Base-by-base conservation (phyloP, 2,888 invertebrate genomes). In the Tillus elongatus region DNA sequence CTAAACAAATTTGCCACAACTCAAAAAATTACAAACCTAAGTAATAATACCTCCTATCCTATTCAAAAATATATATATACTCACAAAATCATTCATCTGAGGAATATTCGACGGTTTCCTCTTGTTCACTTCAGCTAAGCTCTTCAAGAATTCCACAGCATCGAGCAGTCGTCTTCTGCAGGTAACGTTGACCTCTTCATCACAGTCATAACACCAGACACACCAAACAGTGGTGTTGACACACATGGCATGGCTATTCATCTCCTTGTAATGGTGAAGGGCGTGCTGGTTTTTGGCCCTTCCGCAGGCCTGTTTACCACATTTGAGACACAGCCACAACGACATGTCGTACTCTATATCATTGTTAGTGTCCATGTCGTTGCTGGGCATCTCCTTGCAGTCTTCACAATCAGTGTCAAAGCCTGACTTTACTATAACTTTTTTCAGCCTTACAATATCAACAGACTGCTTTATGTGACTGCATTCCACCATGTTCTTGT, bases 291-390 rank as follows among this genome's bases (percentile, higher is more conserved):
- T 75, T 34, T 73, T 69, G 3, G 71, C 67, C 33, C 79, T 70
- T 2, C 83, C 85, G 61, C 90, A 90, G 13, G 79, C 72, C 56
- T 82, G 81, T 44, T 79, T 67, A 2, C 85, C 89, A 62, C 90
- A 91, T 45, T 79, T 78, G 42, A 90, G 66, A 56, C 90, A 91
- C 66, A 90, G 72, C 84, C 85, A 87, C 41, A 83, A 60, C 1
- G 68, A 68, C 33, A 61, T 57, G 47, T 74, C 73, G 35, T 62
- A 64, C 42, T 56, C 58, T 6, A 47, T 44, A 19, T 53, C 47
- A 39, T 53, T 48, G 28, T 60, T 60, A 34, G 41, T 45, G 37
- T 52, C 52, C 6, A 27, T 13, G 12, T 35, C 15, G 16, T 34
- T 34, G 4, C 9, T 15, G 19, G 2, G 30, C 4, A 15, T n/a